Percentiles rank a stretch among this genome's conserved stretches.
Evolutionary conservation across 2,797 vertebrate genomes (phyloP).

Genomic region (Delichon dasypus): DNA sequence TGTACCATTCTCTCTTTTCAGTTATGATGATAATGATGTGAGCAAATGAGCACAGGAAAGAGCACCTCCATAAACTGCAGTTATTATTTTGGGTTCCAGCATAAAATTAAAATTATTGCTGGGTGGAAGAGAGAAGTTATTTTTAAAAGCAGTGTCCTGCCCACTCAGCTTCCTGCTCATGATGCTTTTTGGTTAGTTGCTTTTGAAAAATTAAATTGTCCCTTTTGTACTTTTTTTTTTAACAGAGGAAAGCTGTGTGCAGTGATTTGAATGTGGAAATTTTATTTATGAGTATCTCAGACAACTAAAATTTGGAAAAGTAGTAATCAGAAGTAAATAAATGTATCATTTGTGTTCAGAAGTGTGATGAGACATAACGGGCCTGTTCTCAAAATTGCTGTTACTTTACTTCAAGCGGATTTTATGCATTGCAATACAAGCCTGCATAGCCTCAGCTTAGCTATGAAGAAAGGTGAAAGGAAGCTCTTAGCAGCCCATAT

Average conservation of each 20-base stretch:
- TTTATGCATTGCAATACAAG: neutral
- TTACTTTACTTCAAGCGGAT: neutral
- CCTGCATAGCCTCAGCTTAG: neutral
- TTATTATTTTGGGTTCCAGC: neutral
- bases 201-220: neutral
- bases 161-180: slow-evolving; percentile 7
- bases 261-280: neutral
- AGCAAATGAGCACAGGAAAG: neutral
- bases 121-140: neutral
- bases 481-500: neutral
- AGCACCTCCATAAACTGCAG: neutral
- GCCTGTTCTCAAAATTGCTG: neutral
- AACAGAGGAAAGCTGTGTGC: neutral
- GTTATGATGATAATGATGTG: neutral
- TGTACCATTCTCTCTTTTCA: neutral
- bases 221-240: neutral
- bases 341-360: neutral
- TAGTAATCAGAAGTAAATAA: neutral
- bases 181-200: neutral
- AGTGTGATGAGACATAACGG: neutral
- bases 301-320: neutral
- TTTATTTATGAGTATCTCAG: neutral
- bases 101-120: neutral
- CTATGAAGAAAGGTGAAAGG: neutral
- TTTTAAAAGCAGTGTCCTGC: slow-evolving; percentile 33